Evolutionary conservation across 2,113 vertebrate species (phyloP).

Genomic region (Tichodroma muraria): DNA sequence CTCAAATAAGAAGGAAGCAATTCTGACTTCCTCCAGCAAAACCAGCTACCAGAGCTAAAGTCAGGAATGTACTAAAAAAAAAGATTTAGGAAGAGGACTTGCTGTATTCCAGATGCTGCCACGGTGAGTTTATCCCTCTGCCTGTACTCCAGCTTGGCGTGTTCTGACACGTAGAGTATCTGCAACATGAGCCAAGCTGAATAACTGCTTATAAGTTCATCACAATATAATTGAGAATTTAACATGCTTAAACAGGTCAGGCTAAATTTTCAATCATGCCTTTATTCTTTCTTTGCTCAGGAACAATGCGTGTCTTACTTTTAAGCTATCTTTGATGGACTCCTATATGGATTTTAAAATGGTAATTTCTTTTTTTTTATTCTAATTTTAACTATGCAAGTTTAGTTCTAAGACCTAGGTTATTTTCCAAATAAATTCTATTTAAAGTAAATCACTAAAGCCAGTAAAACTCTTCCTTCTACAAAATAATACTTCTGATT

Average conservation of each 20-base stretch:
- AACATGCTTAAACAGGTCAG: background rate
- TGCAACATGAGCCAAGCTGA: background rate
- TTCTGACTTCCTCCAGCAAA: background rate
- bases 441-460: background rate
- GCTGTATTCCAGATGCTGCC: background rate
- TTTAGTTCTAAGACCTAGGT: background rate
- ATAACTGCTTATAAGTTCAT: background rate
- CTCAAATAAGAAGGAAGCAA: background rate
- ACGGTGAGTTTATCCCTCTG: background rate
- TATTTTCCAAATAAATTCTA: background rate
- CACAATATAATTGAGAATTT: background rate
- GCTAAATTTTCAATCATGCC: background rate
- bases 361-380: background rate
- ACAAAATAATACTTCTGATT: background rate
- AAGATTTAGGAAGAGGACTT: background rate
- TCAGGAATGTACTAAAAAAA: background rate
- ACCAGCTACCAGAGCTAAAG: background rate
- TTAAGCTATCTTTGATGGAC: background rate
- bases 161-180: background rate
- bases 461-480: background rate
- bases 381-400: background rate
- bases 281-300: background rate
- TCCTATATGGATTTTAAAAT: background rate
- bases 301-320: background rate
- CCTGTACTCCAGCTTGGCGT: background rate